Base-by-base conservation (phyloP, 2,797 vertebrate genomes). In the Acanthopagrus latus region DNA sequence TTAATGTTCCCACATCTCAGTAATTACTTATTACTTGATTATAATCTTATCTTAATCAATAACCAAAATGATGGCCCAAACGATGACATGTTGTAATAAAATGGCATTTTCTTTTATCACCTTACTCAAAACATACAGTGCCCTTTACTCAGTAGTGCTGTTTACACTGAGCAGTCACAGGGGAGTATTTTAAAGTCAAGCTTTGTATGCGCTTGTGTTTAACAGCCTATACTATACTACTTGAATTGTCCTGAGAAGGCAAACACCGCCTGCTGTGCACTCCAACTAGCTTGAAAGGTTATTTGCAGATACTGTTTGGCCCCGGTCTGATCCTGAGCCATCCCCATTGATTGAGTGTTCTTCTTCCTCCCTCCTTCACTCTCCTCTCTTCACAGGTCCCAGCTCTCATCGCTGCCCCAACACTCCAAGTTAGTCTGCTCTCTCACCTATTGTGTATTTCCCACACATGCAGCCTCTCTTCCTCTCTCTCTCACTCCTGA, bases 361-460 rank as follows among this genome's bases (percentile, higher is more conserved):
- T 92, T 92, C 87, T 91, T 90, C 87, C 88, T 90, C 82, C 86
- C 71, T 86, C 89, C 91, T 90, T 92, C 89, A 87, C 90, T 94
- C 68, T 92, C 86, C 84, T 94, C 81, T 94, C 89, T 94, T 90
- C 78, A 86, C 92, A 95, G 94, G 93, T 94, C 92, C 94, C 89
- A 94, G 93, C 90, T 88, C 93, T 88, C 92, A 93, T 83, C 93
- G 91, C 90, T 93, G 94, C 88, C 94, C 93, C 93, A 93, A 95
- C 94, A 95, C 93, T 92, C 92, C 93, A 95, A 95, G 94, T 95
- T 95, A 95, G 94, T 95, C 90, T 88, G 77, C 81, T 92, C 83
- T 91, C 85, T 93, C 88, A 70, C 91, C 87, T 87, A 83, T 78
- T 93, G 89, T 93, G 90, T 91, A 89, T 88, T 80, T 76, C 86